Conservation (phyloP, 2,888 invertebrate species). For the Athalia rosae region DNA sequence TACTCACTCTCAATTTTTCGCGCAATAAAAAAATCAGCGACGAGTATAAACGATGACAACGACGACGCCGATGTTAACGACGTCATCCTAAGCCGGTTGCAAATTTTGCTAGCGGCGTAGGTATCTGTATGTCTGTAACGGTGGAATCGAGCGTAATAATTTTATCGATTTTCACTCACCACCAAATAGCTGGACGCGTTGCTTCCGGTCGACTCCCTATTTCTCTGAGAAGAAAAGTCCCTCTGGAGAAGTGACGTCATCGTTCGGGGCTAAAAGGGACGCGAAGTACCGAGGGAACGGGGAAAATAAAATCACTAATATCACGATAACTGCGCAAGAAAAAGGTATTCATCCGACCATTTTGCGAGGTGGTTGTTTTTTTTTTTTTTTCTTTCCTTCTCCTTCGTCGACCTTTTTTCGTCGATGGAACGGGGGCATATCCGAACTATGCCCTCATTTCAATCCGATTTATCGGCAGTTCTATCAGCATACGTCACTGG, state of each 20-base stretch:
- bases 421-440: too few species aligned
- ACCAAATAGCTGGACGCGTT: conserved; percentile 69
- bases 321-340: neutral
- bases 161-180: conserved; percentile 58
- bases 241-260: conserved; percentile 68
- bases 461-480: neutral
- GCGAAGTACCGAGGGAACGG: neutral
- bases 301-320: neutral
- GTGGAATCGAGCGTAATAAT: conserved; percentile 36
- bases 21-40: too few species aligned
- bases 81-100: conserved; percentile 34
- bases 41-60: too few species aligned
- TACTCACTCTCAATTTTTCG: too few species aligned
- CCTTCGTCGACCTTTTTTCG: neutral
- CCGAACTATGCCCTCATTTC: neutral
- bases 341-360: neutral
- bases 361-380: neutral
- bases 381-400: conserved; percentile 28
- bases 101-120: neutral
- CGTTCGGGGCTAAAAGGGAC: conserved; percentile 48
- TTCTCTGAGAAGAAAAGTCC: conserved; percentile 65
- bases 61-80: neutral
- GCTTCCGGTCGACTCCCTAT: conserved; percentile 68
- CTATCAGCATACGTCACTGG: conserved; percentile 32
- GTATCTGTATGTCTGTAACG: neutral